Base-by-base conservation (phyloP, 2,888 invertebrate species). In the Cerceris ruficornis region DNA sequence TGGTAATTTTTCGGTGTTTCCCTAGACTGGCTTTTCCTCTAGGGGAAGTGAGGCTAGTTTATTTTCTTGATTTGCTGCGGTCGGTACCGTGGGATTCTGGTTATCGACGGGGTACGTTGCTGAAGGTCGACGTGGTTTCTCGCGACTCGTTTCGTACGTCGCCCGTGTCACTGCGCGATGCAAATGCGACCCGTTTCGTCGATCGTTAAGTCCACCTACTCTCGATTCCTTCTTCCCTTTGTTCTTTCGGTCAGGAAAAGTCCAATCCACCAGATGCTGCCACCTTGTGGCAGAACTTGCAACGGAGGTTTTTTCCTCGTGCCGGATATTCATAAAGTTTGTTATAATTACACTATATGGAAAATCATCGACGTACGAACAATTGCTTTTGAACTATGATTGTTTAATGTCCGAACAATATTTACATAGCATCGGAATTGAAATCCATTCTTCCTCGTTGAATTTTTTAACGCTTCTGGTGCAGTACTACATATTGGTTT, bases 251-350 rank as follows among this genome's bases (percentile, higher is more conserved):
- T 17, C 55, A 6, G 46, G 57, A 8, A 39, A 50, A 5, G 8
- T 9, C 28, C 61, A 55, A 88, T 87, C 92, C 91, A 84, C 88
- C 88, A 88, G 87, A 73, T 91, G 92, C 91, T 91, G 91, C 89
- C 91, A 89, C 84, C 92, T 89, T 62, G 59, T 64, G 87, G 72
- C 46, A 13, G 49, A 9, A 4, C 0, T 1, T 0, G n/a, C 28
- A 76, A 71, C 55, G 28, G 14, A 7, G 6, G 17, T 7, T 55
- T 55, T 55, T 55, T 9, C 7, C 1, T 55, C n/a, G 0, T 11
- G 11, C 46, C 46, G 2, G 11, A 46, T 28, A 28, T 28, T 28
- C 28, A 28, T 28, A 28, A 28, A 28, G 4, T 28, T 28, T 28
- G 28, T 28, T 28, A 28, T 28, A 4, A 28, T 28, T 28, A 1